phyloP scores from a whole-genome alignment of 2,797 vertebrate genomes.

The Intellagama lesueurii region DNA sequence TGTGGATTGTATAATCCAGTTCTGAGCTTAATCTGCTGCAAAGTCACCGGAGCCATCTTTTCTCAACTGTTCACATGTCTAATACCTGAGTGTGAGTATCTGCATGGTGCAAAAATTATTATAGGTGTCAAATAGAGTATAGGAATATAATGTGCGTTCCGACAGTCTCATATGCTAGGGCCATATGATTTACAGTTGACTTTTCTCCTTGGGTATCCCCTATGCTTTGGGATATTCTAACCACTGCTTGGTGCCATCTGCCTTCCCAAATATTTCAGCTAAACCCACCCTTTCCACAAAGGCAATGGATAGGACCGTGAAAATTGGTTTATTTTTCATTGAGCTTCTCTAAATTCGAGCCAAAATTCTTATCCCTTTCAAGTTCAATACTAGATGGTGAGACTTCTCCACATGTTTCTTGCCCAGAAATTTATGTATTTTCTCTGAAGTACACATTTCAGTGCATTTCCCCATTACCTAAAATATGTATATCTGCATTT shows the following conservation, averaged over 20 bases:
- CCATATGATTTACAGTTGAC: neutral
- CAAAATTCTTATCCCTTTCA: neutral
- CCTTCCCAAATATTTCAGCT: neutral
- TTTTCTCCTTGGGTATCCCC: neutral
- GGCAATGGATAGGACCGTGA: neutral
- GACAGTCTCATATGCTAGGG: neutral
- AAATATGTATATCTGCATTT: no score
- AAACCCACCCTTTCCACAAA: neutral
- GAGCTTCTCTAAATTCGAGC: neutral
- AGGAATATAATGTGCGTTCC: neutral
- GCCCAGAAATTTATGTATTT: neutral
- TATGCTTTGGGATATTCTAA: neutral
- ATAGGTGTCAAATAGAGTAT: neutral
- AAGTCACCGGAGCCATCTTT: neutral
- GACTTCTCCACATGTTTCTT: no score
- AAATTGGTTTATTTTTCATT: neutral
- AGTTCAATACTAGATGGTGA: neutral
- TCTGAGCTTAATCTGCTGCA: neutral
- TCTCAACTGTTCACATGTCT: neutral
- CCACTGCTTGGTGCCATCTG: neutral
- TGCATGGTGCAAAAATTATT: neutral
- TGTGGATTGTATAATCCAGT: neutral
- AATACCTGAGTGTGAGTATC: neutral
- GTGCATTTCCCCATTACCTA: no score
- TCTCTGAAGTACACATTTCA: no score